Base-by-base conservation (phyloP, 1,140 invertebrate species). In the Musca vetustissima region DNA sequence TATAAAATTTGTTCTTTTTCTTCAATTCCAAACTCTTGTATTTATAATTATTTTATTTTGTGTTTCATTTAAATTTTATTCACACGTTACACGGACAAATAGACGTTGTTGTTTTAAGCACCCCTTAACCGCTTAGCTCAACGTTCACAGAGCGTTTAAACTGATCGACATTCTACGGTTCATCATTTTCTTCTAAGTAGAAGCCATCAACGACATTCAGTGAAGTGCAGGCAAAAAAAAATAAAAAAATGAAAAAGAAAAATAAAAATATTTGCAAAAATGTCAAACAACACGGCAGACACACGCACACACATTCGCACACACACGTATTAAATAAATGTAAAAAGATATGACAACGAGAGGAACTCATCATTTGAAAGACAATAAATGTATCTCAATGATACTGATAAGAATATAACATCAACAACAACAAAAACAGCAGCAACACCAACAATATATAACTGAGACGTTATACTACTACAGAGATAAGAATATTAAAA, bases 321-420 rank as follows among this genome's bases (percentile, higher is more conserved):
- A 32, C 28, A 43, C 36, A 4, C 36, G 36, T 43, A 59, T n/a
- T 17, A 9, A 59, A n/a, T 19, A 36, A 32, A 36, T 32, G 6
- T 6, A 19, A 25, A 36, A 61, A 36, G 36, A 61, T 55, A 61
- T 57, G 24, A 28, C 57, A 21, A 61, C 36, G 57, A 36, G 36
- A 36, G 43, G 36, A 36, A 22, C 57, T 61, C 57, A 19, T 61
- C 57, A 61, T 61, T 32, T 43, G 13, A 24, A 61, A 61, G 57
- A 61, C 57, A 61, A 61, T 61, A 61, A 15, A 25, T 61, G 57
- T 61, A 61, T 61, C 57, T 61, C 28, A 61, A 43, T 61, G 57
- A 43, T 61, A 61, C 57, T 61, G 57, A 61, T 61, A 61, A 61
- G 57, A 61, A 61, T 11, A 61, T 6, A 32, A 59, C 17, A 52